Evolutionary conservation across 2,797 vertebrate species (phyloP), one percentile per base, ranked within the genome.

Genomic region (Synaphobranchus kaupii): DNA sequence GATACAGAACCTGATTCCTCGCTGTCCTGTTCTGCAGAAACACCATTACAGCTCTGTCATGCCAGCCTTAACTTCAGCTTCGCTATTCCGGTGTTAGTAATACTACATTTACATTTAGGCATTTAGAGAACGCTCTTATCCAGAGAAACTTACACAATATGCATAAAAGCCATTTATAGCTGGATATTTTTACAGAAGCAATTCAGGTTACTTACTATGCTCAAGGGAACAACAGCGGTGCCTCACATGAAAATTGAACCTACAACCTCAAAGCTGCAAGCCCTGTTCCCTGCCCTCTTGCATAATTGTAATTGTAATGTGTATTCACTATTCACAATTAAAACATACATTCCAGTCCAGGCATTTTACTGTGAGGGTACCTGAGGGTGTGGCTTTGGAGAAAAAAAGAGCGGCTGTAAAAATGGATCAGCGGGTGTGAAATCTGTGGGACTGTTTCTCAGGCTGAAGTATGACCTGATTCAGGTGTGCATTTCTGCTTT

Each of bases 401-500:
- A 12, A 44, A 47, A 39, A 25, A 48, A 28, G 22, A 48, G 31
- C 47, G n/a, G 34, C 39, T 20, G 73, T 15, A 13, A 13, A 17
- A n/a, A 31, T 68, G 66, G 66, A 31, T 28, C 31, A 34, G 10
- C 17, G 31, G 31, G 68, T 15, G 5, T 68, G 28, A 34, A 17
- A 22, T 73, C 28, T 73, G 68, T 31, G 68, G 15, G 34, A 25
- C 9, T 13, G 25, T 81, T 28, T 68, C 63, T 5, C 63, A 1
- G n/a, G n/a, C 63, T 28, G n/a, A 28, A 0, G 34, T 22, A 15
- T 17, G 10, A 81, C 44, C 44, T 80, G 44, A 47, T 50, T 25
- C 28, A 28, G 31, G n/a, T 73, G n/a, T 52, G 50, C 47, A 63
- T 90, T 94, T 92, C 87, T 93, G 84, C 90, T 68, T 68, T 93